Conservation (phyloP, 2,888 invertebrate genomes). For the Mellilla xanthometata region DNA sequence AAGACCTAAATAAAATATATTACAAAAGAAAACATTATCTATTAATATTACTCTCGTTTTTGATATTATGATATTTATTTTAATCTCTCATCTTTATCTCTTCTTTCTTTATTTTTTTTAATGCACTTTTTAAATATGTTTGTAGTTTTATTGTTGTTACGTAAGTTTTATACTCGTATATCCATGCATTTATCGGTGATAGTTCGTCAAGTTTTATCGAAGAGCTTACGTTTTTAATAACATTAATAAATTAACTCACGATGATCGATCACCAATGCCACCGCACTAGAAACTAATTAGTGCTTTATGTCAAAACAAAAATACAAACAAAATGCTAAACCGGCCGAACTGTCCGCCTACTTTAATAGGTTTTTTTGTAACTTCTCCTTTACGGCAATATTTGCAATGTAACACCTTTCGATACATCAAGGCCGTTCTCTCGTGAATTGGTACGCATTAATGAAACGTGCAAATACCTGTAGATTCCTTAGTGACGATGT, state of each 20-base stretch:
- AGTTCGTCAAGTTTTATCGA: too few relatives aligned
- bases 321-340: conserved; percentile 28
- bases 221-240: background rate
- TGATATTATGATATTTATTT: too few relatives aligned
- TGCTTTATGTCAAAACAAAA: conserved; percentile 38
- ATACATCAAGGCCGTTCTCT: conserved; percentile 37
- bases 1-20: too few relatives aligned
- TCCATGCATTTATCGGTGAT: too few relatives aligned
- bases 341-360: conserved; percentile 36
- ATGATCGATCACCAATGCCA: conserved; percentile 29
- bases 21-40: too few relatives aligned
- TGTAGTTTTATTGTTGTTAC: too few relatives aligned
- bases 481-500: conserved; percentile 5
- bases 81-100: too few relatives aligned
- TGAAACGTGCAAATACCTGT: conserved; percentile 20
- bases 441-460: conserved; percentile 20
- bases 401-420: conserved; percentile 41
- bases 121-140: too few relatives aligned
- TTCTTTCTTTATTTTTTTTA: too few relatives aligned
- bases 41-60: too few relatives aligned
- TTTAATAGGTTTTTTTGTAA: conserved; percentile 35
- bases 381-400: conserved; percentile 39
- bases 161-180: too few relatives aligned
- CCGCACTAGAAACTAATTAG: conserved; percentile 35
- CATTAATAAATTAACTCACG: conserved; percentile 11